Percentiles rank a stretch among this genome's conserved stretches.
phyloP scores from a whole-genome alignment of 2,797 vertebrate species.

The Megaceryle alcyon region DNA sequence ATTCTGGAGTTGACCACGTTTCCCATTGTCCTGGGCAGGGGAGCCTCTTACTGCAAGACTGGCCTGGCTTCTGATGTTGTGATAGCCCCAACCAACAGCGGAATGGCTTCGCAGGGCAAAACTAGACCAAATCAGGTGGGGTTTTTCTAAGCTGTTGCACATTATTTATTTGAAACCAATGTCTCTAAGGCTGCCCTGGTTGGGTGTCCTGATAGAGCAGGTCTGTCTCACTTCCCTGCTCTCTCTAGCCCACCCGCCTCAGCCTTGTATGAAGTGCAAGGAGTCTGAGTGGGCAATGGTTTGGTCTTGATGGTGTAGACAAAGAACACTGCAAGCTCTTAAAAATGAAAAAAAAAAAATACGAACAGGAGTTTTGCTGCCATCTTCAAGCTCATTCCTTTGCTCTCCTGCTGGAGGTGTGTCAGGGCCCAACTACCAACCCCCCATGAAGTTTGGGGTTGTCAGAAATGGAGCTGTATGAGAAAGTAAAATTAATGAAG shows the following conservation, averaged over 20 bases:
- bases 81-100: neutral
- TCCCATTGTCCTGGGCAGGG: neutral
- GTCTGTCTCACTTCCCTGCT: neutral
- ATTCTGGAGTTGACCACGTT: neutral
- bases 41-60: neutral
- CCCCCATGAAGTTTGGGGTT: neutral
- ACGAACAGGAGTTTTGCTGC: neutral
- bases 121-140: neutral
- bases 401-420: neutral
- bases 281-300: neutral
- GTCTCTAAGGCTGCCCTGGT: neutral
- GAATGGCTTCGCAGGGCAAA: neutral
- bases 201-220: neutral
- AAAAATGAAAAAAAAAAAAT: neutral
- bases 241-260: neutral
- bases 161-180: neutral
- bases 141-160: neutral
- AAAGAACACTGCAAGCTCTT: neutral
- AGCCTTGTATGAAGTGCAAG: neutral
- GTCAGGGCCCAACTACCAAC: too few relatives aligned
- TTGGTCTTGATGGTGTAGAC: neutral
- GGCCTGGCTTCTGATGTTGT: neutral
- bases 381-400: neutral
- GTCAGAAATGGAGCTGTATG: accelerated
- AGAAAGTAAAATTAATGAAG: neutral